Percentiles rank a stretch among this genome's conserved stretches.
These are phyloP conservation scores for Sphaeramia orbicularis DNA, from an alignment of 2,797 vertebrate genomes.

Conservation along the genomic window DNA sequence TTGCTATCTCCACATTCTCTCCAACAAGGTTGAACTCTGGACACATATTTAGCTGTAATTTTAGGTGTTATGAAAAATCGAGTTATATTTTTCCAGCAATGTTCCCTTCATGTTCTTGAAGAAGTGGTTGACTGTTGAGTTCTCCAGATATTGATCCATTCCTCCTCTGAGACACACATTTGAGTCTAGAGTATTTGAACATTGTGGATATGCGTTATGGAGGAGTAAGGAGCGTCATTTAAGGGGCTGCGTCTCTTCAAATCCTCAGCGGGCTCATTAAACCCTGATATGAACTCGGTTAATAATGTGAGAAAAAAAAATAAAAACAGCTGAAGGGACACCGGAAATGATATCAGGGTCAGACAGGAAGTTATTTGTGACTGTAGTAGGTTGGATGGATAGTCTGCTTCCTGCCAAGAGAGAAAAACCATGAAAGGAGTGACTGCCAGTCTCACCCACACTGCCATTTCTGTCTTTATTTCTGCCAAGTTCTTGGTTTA, in stretches of 20 bases:
- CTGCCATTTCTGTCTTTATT: slow-evolving; percentile 2
- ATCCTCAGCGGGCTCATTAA: slow-evolving; percentile 27
- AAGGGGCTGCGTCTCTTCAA: slow-evolving; percentile 6
- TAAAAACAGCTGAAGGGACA: slow-evolving; percentile 8
- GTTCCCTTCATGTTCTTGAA: too few species aligned
- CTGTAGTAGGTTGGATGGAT: slow-evolving; percentile 13
- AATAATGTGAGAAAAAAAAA: slow-evolving; percentile 13
- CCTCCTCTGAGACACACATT: too few species aligned
- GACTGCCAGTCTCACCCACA: slow-evolving; percentile 36
- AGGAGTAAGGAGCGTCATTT: too few species aligned
- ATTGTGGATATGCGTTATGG: too few species aligned
- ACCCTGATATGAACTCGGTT: slow-evolving; percentile 18
- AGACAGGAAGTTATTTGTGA: slow-evolving; percentile 47
- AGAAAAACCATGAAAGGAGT: slow-evolving; percentile 27
- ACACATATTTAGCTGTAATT: too few species aligned
- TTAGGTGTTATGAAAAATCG: too few species aligned
- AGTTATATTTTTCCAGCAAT: too few species aligned
- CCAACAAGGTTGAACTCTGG: too few species aligned
- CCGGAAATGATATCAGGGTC: slow-evolving; percentile 22
- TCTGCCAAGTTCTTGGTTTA: slow-evolving; percentile 9
- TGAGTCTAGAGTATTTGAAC: too few species aligned
- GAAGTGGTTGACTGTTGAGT: too few species aligned
- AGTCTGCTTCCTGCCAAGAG: slow-evolving; percentile 42
- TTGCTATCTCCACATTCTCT: too few species aligned
- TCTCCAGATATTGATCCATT: too few species aligned